These are phyloP conservation scores for Chrysopilus asiliformis DNA, from an alignment of 2,888 invertebrate genomes.

Conservation along the genomic window DNA sequence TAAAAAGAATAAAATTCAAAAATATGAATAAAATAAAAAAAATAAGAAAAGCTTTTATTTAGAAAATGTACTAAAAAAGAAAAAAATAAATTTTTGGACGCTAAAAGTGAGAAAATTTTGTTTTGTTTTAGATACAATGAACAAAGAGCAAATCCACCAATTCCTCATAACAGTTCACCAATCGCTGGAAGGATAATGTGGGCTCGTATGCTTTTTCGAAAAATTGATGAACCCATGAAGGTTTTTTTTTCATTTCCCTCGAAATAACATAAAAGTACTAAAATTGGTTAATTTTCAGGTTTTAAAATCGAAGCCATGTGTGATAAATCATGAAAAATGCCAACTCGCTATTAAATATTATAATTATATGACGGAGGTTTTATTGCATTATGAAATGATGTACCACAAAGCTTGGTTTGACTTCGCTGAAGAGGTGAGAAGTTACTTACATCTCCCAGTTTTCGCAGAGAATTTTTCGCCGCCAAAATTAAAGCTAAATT, in stretches of 20 bases:
- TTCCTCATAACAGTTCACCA: conserved; percentile 65
- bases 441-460: conserved; percentile 51
- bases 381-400: conserved; percentile 70
- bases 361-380: conserved; percentile 64
- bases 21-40: too few relatives aligned
- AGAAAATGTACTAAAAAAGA: too few relatives aligned
- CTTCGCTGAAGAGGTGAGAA: conserved; percentile 54
- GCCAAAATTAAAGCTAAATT: conserved; percentile 54
- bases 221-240: conserved; percentile 63
- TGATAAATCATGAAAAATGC: conserved; percentile 49
- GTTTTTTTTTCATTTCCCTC: conserved; percentile 32
- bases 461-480: conserved; percentile 47
- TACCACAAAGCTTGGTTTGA: conserved; percentile 71
- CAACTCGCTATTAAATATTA: conserved; percentile 63
- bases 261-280: conserved; percentile 20
- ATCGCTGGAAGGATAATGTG: conserved; percentile 69
- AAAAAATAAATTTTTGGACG: too few relatives aligned
- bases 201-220: conserved; percentile 63
- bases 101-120: neutral
- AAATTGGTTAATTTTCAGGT: conserved; percentile 7
- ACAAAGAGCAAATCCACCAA: conserved; percentile 55
- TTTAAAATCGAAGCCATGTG: conserved; percentile 26
- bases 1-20: too few relatives aligned
- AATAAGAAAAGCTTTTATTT: too few relatives aligned
- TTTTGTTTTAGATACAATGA: conserved; percentile 50